Evolutionary conservation across 2,113 vertebrate genomes (phyloP), one percentile per base, ranked within the genome.

Genomic region (Morone saxatilis): DNA sequence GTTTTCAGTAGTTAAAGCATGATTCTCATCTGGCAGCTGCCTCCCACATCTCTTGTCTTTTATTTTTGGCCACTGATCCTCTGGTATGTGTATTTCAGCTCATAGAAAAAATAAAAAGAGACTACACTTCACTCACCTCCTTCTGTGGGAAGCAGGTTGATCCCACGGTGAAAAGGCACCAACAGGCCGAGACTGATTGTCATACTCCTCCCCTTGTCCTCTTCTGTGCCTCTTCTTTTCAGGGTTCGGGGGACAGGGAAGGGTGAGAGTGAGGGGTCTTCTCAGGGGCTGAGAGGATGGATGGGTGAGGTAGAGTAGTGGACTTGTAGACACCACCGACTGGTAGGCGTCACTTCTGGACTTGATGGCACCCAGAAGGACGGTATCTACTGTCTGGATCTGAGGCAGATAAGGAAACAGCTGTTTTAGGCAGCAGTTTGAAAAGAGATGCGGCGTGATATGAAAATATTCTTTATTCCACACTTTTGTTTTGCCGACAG

Each of bases 381-480:
- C 91, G 6, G 96, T 77, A 14, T 98, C 97, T 70, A 97, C 62
- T 4, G 95, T 96, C 78, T 96, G 97, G 78, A 98, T 88, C 97
- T 98, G 92, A 85, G n/a, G 38, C 59, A 78, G 75, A 75, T 0
- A n/a, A 76, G 57, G 40, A 76, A 76, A 73, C 76, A 76, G 57
- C 61, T 88, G 77, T 57, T 86, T 71, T 7, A 65, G 31, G 41
- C 61, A 48, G 17, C 41, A 3, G 13, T 82, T 78, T 76, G 36
- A 22, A 56, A 22, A 22, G 25, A 63, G 38, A 63, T 12, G 4
- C 63, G 7, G 43, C 69, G 57, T 72, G 84, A 84, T 69, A 50
- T 47, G 53, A 76, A 69, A 65, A 54, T n/a, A 10, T 1, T 25
- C 73, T 22, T 59, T 12, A 31, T 65, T 5, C 4, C 6, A 65